These are phyloP conservation scores for Wiebesia pumilae DNA, from an alignment of 1,140 invertebrate genomes.

Conservation along the genomic window DNA sequence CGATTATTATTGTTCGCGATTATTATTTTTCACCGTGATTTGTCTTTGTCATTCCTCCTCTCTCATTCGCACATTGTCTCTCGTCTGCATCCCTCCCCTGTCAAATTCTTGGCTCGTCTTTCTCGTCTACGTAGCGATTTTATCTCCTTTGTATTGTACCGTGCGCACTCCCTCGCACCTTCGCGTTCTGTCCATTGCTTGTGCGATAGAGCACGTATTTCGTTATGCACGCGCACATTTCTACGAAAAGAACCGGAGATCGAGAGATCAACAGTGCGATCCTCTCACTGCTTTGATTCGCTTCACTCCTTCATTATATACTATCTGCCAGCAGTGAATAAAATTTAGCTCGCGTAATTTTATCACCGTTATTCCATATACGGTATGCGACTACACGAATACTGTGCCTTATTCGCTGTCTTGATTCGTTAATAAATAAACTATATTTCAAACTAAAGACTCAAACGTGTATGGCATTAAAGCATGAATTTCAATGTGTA, in stretches of 20 bases:
- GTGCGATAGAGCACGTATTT: neutral
- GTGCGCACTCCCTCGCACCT: neutral
- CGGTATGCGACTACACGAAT: too few species aligned
- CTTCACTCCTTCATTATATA: neutral
- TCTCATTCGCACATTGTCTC: too few species aligned
- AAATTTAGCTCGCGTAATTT: neutral
- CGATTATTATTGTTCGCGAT: neutral
- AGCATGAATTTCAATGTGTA: too few species aligned
- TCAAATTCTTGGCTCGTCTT: neutral
- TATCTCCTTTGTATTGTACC: neutral
- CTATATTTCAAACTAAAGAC: too few species aligned
- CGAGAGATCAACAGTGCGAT: neutral
- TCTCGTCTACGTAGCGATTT: neutral
- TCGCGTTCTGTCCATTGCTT: neutral
- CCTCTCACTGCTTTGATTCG: neutral
- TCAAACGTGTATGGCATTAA: too few species aligned
- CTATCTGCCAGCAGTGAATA: neutral
- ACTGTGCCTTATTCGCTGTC: neutral
- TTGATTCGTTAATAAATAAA: too few species aligned
- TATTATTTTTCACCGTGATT: neutral
- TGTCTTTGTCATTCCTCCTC: neutral
- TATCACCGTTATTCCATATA: too few species aligned
- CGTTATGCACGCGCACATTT: neutral
- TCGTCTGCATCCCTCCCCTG: neutral
- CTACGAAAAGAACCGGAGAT: neutral